Conservation (phyloP, 2,113 vertebrate genomes). For the Antennarius striatus region DNA sequence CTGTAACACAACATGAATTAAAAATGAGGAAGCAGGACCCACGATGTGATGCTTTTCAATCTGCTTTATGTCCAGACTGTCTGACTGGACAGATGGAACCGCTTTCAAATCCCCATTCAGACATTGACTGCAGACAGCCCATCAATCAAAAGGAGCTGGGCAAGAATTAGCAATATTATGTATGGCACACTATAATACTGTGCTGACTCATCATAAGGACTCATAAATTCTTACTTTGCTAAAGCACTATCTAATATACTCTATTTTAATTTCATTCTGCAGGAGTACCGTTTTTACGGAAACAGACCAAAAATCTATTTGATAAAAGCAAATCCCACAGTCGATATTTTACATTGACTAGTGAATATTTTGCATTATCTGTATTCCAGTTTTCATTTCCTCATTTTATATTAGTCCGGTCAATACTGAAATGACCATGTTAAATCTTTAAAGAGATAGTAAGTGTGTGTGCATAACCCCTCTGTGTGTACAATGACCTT, state of each 20-base stretch:
- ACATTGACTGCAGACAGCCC: neutral
- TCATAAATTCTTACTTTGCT: neutral
- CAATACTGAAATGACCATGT: neutral
- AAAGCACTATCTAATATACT: neutral
- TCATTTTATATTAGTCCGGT: neutral
- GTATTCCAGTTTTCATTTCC: neutral
- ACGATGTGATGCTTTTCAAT: slow-evolving; percentile 41
- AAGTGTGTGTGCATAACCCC: slow-evolving; percentile 6
- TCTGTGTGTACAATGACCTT: slow-evolving; percentile 43
- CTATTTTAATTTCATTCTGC: slow-evolving; percentile 1
- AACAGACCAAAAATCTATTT: no score
- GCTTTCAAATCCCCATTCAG: slow-evolving; percentile 13
- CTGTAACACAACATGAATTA: slow-evolving; percentile 72
- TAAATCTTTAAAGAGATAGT: slow-evolving; percentile 23
- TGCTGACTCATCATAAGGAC: slow-evolving; percentile 19
- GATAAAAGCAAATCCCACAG: no score
- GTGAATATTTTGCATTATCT: neutral
- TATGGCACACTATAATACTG: neutral
- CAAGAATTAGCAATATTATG: neutral
- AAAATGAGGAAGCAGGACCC: slow-evolving; percentile 65
- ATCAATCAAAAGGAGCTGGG: slow-evolving; percentile 15
- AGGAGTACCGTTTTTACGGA: neutral
- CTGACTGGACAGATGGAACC: slow-evolving; percentile 27
- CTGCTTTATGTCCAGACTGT: slow-evolving; percentile 49
- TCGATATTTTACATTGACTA: no score